Percentiles rank a stretch among this genome's conserved stretches.
Evolutionary conservation across 2,113 vertebrate genomes (phyloP).

Genomic region (Antechinus flavipes): DNA sequence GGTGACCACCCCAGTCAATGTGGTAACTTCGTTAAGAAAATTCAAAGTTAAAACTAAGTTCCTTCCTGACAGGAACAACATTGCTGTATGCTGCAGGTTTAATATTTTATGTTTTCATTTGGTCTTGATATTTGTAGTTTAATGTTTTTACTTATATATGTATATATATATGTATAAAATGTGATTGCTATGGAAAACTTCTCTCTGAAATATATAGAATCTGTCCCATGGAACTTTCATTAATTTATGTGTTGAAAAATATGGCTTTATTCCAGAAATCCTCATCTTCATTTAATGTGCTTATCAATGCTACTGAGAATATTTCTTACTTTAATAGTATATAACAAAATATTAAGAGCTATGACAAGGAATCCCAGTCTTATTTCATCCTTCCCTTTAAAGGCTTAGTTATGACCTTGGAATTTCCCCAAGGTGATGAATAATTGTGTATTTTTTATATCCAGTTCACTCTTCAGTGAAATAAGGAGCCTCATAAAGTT

Average conservation of each 20-base stretch:
- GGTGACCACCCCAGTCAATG: neutral
- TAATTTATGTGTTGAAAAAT: neutral
- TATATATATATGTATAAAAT: neutral
- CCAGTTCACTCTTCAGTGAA: neutral
- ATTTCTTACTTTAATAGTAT: neutral
- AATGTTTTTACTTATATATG: neutral
- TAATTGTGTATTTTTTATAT: neutral
- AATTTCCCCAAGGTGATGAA: neutral
- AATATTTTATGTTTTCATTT: neutral
- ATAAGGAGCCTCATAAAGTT: neutral
- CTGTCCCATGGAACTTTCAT: neutral
- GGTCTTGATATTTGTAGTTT: neutral
- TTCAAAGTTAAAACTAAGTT: neutral
- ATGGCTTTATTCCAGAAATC: neutral
- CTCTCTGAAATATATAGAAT: neutral
- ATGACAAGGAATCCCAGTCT: neutral
- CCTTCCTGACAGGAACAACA: neutral
- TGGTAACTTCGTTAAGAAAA: neutral
- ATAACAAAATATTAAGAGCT: neutral
- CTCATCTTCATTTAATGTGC: neutral
- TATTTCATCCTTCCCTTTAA: neutral
- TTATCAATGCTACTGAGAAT: neutral
- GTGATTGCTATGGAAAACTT: neutral
- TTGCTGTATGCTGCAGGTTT: neutral
- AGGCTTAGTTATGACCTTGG: neutral